These are phyloP conservation scores for Neogale vison DNA, from an alignment of 2,113 vertebrate species.

Conservation along the genomic window DNA sequence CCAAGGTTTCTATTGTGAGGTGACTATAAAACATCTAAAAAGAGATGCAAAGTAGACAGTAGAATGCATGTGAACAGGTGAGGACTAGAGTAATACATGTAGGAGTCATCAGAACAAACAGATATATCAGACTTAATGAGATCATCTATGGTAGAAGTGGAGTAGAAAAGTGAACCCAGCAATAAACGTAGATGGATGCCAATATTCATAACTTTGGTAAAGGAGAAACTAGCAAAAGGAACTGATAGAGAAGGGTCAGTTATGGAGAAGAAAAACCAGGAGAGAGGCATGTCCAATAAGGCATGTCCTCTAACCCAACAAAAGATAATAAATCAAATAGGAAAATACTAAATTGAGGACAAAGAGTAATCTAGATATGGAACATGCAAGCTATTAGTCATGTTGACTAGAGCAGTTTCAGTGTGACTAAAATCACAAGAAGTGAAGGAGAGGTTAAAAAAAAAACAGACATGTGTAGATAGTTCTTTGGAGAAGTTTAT, in stretches of 20 bases:
- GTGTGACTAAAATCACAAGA: too few species aligned
- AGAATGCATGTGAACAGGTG: not conserved
- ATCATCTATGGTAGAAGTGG: not conserved
- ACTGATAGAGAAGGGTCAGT: not conserved
- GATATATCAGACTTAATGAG: not conserved
- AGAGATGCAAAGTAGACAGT: not conserved
- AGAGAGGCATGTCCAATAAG: not conserved
- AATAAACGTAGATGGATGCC: not conserved
- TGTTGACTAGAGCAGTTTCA: not conserved
- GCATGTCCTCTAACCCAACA: not conserved
- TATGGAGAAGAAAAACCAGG: not conserved
- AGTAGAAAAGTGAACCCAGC: not conserved
- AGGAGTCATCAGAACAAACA: not conserved
- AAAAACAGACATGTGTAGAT: not conserved
- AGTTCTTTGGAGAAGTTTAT: not conserved
- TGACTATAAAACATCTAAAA: not conserved
- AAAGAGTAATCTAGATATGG: not conserved
- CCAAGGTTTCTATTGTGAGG: not conserved
- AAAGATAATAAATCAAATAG: not conserved
- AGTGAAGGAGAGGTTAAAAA: not conserved
- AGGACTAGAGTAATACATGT: not conserved
- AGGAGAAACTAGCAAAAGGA: not conserved
- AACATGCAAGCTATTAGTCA: not conserved
- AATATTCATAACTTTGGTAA: not conserved
- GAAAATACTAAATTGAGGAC: not conserved